A percentile compares a stretch with the other conserved stretches of the same genome.
These are phyloP conservation scores for Spilarctia lutea DNA, from an alignment of 2,888 invertebrate species.

Conservation along the genomic window DNA sequence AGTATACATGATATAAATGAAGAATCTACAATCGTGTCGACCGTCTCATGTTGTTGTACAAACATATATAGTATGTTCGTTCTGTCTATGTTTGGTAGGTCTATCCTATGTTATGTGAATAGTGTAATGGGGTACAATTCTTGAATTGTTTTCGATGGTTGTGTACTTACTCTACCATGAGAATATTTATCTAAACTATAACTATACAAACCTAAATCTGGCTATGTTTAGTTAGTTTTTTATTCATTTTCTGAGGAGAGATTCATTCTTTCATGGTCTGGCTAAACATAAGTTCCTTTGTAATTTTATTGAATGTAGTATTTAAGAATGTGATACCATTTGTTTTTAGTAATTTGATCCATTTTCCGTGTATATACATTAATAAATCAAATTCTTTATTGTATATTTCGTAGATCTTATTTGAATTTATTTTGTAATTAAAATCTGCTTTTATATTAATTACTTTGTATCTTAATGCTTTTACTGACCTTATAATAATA, in stretches of 20 bases:
- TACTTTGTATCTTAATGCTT: slow-evolving; percentile 60
- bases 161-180: slow-evolving; percentile 80
- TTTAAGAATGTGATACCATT: slow-evolving; percentile 86
- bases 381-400: slow-evolving; percentile 65
- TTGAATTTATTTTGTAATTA: slow-evolving; percentile 68
- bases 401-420: slow-evolving; percentile 73
- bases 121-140: slow-evolving; percentile 60
- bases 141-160: slow-evolving; percentile 76
- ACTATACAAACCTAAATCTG: slow-evolving; percentile 59
- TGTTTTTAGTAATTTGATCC: slow-evolving; percentile 78
- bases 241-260: slow-evolving; percentile 65
- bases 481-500: slow-evolving; percentile 56
- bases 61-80: slow-evolving; percentile 37
- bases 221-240: slow-evolving; percentile 63
- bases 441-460: slow-evolving; percentile 62
- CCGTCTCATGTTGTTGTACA: slow-evolving; percentile 52
- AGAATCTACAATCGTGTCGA: slow-evolving; percentile 37
- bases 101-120: slow-evolving; percentile 39
- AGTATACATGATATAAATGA: slow-evolving; percentile 56
- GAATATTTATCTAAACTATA: slow-evolving; percentile 54
- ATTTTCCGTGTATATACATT: slow-evolving; percentile 72
- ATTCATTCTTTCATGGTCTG: slow-evolving; percentile 75
- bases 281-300: slow-evolving; percentile 83
- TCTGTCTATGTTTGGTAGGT: slow-evolving; percentile 45
- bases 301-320: slow-evolving; percentile 77